Evolutionary conservation across 2,797 vertebrate genomes (phyloP), one percentile per base, ranked within the genome.

Genomic region (Lepus oiostolus): DNA sequence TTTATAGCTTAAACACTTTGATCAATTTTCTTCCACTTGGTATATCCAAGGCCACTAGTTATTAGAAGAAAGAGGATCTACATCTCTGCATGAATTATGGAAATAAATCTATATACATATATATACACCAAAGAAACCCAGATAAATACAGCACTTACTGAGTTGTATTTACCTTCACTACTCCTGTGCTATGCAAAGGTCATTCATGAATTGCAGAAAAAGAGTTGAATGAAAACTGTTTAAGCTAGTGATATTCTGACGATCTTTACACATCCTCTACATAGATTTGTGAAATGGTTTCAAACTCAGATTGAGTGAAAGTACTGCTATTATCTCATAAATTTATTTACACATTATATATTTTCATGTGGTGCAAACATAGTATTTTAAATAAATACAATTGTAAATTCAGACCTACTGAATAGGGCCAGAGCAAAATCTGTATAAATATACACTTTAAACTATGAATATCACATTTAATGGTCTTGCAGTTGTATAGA

Each of bases 1-100:
- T 63, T 79, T 91, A n/a, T n/a, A 32, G 30, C 35, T 90, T 94
- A 81, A 85, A 93, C 35, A 71, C 7, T 68, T 85, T 71, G 14
- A 28, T 92, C n/a, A 81, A 35, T 90, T 93, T 80, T 47, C 26
- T 58, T 67, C 13, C 50, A 82, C 13, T 67, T 85, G 14, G 3
- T 89, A 26, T 68, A 63, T 58, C 16, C 42, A 68, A 81, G 24
- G 5, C 7, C 62, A 91, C 52, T n/a, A 74, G n/a, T 75, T 65
- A 77, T 68, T 30, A 81, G 26, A 22, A 91, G 60, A 85, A 75
- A 90, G 8, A 82, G 19, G 7, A 47, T 10, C 6, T 60, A 42
- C 74, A 72, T 75, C 10, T 68, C 22, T 75, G 5, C 14, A 54
- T 32, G 1, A 93, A 79, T 63, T 79, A 72, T 47, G 54, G 19